Conservation (phyloP, 2,888 invertebrate genomes). For the Rhyacophila evoluta region DNA sequence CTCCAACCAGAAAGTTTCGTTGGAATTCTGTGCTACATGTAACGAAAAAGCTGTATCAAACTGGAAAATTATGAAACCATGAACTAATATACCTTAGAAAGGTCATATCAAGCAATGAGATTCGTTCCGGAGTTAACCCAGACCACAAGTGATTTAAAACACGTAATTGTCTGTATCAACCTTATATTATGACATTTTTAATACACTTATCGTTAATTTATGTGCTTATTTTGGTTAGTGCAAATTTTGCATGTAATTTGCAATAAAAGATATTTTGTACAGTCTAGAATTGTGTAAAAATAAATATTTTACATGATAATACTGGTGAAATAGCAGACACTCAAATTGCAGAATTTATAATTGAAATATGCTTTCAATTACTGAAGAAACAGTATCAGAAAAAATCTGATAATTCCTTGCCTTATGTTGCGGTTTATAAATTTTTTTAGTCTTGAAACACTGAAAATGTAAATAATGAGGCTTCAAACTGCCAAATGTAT, state of each 20-base stretch:
- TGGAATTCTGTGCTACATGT: conserved; percentile 71
- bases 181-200: conserved; percentile 20
- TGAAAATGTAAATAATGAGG: not conserved
- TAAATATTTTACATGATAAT: too few species aligned
- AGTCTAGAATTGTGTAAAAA: too few species aligned
- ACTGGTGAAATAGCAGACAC: too few species aligned
- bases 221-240: too few species aligned
- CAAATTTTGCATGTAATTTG: too few species aligned
- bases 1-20: conserved; percentile 68
- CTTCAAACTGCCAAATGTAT: not conserved
- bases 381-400: too few species aligned
- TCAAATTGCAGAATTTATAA: too few species aligned
- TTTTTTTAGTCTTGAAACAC: too few species aligned
- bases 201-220: not conserved
- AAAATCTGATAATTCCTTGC: too few species aligned
- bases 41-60: conserved; percentile 63
- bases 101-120: not conserved
- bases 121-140: not conserved
- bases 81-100: not conserved
- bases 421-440: too few species aligned
- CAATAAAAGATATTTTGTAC: too few species aligned
- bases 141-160: conserved; percentile 27
- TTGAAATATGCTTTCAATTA: too few species aligned
- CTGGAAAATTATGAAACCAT: conserved; percentile 34
- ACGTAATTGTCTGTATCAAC: conserved; percentile 48